These are phyloP conservation scores for Diarsia rubi DNA, from an alignment of 2,888 invertebrate genomes.

Conservation along the genomic window DNA sequence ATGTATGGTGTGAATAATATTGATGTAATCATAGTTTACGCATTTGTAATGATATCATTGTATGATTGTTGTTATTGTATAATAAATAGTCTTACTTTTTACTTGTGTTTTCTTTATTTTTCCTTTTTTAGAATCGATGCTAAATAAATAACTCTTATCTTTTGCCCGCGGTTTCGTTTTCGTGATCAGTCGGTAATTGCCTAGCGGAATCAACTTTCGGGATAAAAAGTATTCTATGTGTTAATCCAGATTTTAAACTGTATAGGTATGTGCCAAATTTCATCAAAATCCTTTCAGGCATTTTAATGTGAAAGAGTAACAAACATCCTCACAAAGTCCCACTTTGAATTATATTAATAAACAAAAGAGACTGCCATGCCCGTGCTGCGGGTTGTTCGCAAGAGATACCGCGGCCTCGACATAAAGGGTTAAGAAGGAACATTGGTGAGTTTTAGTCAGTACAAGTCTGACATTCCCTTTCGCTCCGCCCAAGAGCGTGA, in stretches of 20 bases:
- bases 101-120: conserved; percentile 25
- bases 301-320: too few species aligned
- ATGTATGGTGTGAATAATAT: conserved; percentile 42
- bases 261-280: neutral
- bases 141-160: neutral
- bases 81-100: conserved; percentile 58
- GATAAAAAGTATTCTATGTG: neutral
- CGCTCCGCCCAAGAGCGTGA: too few species aligned
- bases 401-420: too few species aligned
- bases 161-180: neutral
- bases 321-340: too few species aligned
- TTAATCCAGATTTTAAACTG: neutral
- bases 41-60: conserved; percentile 59
- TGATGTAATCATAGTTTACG: conserved; percentile 57
- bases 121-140: neutral
- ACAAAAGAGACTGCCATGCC: too few species aligned
- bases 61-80: conserved; percentile 61
- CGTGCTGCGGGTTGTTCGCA: too few species aligned
- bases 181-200: neutral
- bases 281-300: neutral
- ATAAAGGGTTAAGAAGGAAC: too few species aligned
- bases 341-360: too few species aligned
- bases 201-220: neutral
- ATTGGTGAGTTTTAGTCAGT: too few species aligned
- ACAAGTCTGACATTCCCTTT: too few species aligned